Conservation (phyloP, 2,113 vertebrate species). For the Synodontis membranacea region DNA sequence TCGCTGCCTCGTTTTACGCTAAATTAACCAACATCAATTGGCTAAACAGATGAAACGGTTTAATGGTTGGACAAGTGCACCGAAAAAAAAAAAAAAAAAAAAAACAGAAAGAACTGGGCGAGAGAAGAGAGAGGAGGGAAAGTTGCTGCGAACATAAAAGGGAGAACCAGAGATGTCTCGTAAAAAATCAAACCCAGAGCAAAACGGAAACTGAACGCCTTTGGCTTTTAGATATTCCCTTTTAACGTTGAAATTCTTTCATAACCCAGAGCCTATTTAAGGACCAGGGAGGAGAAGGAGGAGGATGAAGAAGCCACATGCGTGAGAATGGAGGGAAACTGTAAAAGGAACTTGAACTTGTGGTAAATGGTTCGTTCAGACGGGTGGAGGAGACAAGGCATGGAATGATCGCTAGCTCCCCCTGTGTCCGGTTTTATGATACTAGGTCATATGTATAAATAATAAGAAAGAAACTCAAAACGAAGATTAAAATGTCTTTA, state of each 20-base stretch:
- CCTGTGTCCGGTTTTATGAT: not conserved
- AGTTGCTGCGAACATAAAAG: slow-evolving; percentile 38
- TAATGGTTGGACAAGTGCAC: slow-evolving; percentile 45
- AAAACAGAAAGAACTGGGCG: slow-evolving; percentile 6
- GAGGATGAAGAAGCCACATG: slow-evolving; percentile 46
- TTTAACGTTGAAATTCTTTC: slow-evolving; percentile 49
- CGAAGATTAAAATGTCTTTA: not conserved
- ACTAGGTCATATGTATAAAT: not conserved
- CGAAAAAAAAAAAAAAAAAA: too few relatives aligned
- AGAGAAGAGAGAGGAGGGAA: slow-evolving; percentile 9
- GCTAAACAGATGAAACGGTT: slow-evolving; percentile 51
- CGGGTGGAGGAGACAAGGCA: slow-evolving; percentile 21
- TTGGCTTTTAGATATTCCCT: slow-evolving; percentile 50
- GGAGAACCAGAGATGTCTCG: slow-evolving; percentile 47
- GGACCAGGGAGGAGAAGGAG: slow-evolving; percentile 30
- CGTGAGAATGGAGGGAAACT: slow-evolving; percentile 45
- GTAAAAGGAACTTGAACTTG: slow-evolving; percentile 39
- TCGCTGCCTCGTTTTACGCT: slow-evolving; percentile 45
- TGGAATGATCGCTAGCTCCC: not conserved
- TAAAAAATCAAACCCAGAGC: slow-evolving; percentile 52
- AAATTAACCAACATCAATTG: slow-evolving; percentile 54
- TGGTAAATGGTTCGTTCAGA: slow-evolving; percentile 42
- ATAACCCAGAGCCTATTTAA: slow-evolving; percentile 49
- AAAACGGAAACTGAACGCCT: slow-evolving; percentile 44
- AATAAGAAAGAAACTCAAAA: not conserved